These are phyloP conservation scores for Morphnarchus princeps DNA, from an alignment of 2,113 vertebrate genomes.

Conservation along the genomic window DNA sequence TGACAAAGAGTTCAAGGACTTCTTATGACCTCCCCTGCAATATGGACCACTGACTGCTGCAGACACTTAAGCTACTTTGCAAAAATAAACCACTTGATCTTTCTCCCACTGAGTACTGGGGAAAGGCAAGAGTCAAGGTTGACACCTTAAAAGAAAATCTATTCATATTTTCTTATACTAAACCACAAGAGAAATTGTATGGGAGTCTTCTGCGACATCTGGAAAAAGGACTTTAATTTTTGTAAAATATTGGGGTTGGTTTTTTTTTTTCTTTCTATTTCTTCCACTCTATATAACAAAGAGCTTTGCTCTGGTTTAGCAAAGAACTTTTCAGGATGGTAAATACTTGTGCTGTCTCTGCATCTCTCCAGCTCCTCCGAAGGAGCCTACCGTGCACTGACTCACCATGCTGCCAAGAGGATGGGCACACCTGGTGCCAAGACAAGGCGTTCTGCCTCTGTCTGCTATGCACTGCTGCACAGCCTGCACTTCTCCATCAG, in stretches of 20 bases:
- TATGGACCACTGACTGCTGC: not conserved
- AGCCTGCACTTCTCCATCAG: not conserved
- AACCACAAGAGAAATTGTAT: not conserved
- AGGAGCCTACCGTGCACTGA: not conserved
- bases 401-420: not conserved
- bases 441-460: not conserved
- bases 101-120: not conserved
- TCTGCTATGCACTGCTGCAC: rapidly evolving
- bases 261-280: not conserved
- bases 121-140: not conserved
- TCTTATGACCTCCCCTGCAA: not conserved
- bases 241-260: rapidly evolving
- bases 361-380: not conserved
- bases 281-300: not conserved
- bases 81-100: not conserved
- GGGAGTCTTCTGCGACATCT: not conserved
- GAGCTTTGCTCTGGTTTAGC: not conserved
- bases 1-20: not conserved
- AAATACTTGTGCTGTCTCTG: not conserved
- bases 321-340: not conserved
- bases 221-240: not conserved
- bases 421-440: not conserved
- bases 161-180: not conserved
- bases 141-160: not conserved
- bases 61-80: not conserved